Evolutionary conservation across 2,797 vertebrate species (phyloP), one percentile per base, ranked within the genome.

Genomic region (Melanotaenia trifasciata): DNA sequence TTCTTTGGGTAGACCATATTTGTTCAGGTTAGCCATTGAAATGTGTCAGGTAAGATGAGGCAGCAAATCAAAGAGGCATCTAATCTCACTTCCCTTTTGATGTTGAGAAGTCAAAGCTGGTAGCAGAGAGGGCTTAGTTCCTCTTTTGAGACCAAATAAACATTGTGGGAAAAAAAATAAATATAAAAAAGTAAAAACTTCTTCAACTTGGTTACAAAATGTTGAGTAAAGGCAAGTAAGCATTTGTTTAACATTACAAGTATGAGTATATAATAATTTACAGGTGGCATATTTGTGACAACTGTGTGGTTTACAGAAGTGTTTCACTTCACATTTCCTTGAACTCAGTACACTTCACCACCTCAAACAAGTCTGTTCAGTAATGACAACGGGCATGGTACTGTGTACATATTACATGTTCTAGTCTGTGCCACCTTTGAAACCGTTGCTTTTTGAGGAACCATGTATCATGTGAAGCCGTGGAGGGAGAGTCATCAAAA

Each of bases 41-140:
- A 84, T 81, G 68, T 84, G 77, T 84, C 84, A 85, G 78, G 81
- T 84, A 83, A 88, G 79, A 53, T 64, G 72, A 85, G 79, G 62
- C 62, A 76, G 72, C 47, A 59, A 76, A 75, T 83, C 80, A 69
- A 61, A 84, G 73, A 81, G 59, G 64, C 68, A 79, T 82, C 80
- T 88, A 87, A 85, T 93, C 88, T 92, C 91, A 89, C 88, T 94
- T 94, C 92, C 87, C 68, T 84, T 93, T 90, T 92, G 84, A 88
- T 88, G 73, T 78, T 57, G 59, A 86, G 75, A 84, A 81, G 58
- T 79, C 38, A 24, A 74, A 69, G 56, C 75, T 69, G 47, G 70
- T 76, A 67, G 72, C 64, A 81, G 59, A 76, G 72, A 79, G 67
- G 35, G 53, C 68, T 77, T 78, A 75, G 69, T 86, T 90, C 79